phyloP scores from a whole-genome alignment of 2,888 invertebrate species.

The Onthophagus sagittarius region DNA sequence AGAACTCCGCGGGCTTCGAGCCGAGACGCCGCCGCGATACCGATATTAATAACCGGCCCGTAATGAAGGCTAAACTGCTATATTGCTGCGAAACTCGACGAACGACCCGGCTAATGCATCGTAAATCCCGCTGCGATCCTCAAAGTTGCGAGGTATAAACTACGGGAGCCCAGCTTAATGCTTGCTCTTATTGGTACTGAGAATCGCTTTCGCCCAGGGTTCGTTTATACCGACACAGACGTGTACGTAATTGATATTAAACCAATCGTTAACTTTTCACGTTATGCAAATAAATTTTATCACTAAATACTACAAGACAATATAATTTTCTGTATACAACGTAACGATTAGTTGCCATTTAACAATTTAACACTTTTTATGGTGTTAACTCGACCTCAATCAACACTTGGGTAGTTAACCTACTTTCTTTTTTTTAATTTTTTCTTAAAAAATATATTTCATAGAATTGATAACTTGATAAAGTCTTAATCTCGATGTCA shows the following conservation, averaged over 20 bases:
- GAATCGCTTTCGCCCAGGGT: conserved; percentile 18
- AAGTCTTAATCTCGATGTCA: not conserved
- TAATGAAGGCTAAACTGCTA: conserved; percentile 14
- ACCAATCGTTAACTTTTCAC: not conserved
- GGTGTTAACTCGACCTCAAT: too few relatives aligned
- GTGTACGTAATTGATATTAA: not conserved
- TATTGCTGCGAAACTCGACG: conserved; percentile 15
- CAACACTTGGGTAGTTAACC: too few relatives aligned
- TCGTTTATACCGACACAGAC: not conserved
- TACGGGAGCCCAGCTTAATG: conserved; percentile 23
- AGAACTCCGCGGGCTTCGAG: not conserved
- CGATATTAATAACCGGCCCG: conserved; percentile 10
- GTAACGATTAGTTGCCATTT: too few relatives aligned
- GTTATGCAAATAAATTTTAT: not conserved
- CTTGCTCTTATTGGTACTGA: conserved; percentile 21
- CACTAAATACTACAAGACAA: too few relatives aligned
- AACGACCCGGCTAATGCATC: conserved; percentile 21
- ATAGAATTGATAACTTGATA: not conserved
- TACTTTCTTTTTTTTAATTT: too few relatives aligned
- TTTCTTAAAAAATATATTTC: too few relatives aligned
- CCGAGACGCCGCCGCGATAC: not conserved
- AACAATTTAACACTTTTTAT: too few relatives aligned
- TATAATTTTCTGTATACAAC: too few relatives aligned
- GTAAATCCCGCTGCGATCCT: conserved; percentile 23
- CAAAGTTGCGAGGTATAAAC: conserved; percentile 24